Conservation (phyloP, 2,888 invertebrate genomes). For the Heliconius charithonia region DNA sequence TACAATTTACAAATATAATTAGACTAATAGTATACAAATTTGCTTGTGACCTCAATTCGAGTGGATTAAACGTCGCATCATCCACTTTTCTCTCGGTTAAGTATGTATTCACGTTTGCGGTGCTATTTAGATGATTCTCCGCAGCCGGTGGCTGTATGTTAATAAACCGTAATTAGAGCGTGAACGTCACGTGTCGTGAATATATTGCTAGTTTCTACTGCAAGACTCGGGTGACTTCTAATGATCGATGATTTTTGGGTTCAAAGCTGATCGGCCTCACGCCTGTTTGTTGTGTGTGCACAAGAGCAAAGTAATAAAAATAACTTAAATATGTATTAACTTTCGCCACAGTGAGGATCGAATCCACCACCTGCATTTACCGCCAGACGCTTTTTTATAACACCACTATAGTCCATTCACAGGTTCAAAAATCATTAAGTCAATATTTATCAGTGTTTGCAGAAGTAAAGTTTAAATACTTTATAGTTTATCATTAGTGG, state of each 20-base stretch:
- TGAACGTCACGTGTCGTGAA: slow-evolving; percentile 26
- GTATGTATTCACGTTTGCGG: not conserved
- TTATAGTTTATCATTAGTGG: not conserved
- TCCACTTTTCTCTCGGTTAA: not conserved
- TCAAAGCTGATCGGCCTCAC: not conserved
- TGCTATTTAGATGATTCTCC: slow-evolving; percentile 1
- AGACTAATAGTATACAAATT: not conserved
- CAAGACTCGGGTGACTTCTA: not conserved
- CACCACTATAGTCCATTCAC: no score
- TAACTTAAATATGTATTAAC: no score
- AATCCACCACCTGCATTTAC: no score
- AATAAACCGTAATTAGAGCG: slow-evolving; percentile 35
- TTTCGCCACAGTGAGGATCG: no score
- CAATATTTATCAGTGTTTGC: no score
- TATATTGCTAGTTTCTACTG: slow-evolving; percentile 5
- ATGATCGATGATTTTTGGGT: not conserved
- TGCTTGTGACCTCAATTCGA: not conserved
- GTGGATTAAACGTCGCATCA: not conserved
- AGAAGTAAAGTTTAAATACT: no score
- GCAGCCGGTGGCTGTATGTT: slow-evolving; percentile 26
- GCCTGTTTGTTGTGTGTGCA: no score
- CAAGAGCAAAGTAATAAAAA: no score
- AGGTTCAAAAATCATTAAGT: no score
- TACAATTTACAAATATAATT: slow-evolving; percentile 2
- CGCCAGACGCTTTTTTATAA: no score